Base-by-base conservation (phyloP, 2,888 invertebrate species). In the Empis livida region DNA sequence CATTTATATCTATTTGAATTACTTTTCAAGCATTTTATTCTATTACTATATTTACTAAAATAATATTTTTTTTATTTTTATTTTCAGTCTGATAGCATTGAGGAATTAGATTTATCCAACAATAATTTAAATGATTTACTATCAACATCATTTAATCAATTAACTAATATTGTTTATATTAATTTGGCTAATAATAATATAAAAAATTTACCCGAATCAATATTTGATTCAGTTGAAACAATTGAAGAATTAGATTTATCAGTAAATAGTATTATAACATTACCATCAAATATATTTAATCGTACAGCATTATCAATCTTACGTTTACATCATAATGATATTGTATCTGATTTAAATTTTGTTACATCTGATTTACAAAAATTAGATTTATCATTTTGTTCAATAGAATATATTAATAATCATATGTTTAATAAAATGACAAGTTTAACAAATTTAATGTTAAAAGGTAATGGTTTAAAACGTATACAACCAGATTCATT, bases 211-310 rank as follows among this genome's bases (percentile, higher is more conserved):
- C 70, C 70, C 14, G 60, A 59, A 20, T 57, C 56, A 9, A 52
- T 69, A 5, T 85, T 87, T 64, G 76, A 76, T 49, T 72, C 74
- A 17, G 68, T 82, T 20, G 70, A 76, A 11, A 75, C 77, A 43
- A 73, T 88, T 46, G 80, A 82, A 61, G 84, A 85, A 58, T 65
- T 88, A 27, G 82, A 84, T 59, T 68, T 88, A 10, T 81, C 84
- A 15, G 75, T 80, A 54, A 88, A 88, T 60, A 71, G 74, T 8
- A 73, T 88, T 30, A 73, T 71, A 52, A 73, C 73, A 4, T 66
- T 88, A 43, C 79, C 82, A 0, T 64, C 71, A 10, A 76, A 77
- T 11, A 69, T 83, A 35, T 84, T 87, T 63, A 74, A 77, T 9
- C 75, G 76, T 49, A 85, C 82, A 50, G 76, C 79, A 52, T 67